Percentiles rank a stretch among this genome's conserved stretches.
phyloP scores from a whole-genome alignment of 2,113 vertebrate genomes.

The Platanista minor region DNA sequence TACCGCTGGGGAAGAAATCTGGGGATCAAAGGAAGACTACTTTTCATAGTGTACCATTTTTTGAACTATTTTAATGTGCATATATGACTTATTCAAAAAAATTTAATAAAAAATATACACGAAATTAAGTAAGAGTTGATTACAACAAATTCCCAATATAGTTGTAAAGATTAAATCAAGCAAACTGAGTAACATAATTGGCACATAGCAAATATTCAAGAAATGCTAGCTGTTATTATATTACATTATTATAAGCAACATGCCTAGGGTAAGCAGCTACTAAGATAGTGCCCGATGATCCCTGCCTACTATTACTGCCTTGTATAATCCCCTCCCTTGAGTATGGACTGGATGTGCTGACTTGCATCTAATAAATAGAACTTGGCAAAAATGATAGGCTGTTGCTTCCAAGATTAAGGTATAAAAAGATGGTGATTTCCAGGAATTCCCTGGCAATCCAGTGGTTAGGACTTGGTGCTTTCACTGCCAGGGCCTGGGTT shows the following conservation, averaged over 20 bases:
- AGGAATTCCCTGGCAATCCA: no score
- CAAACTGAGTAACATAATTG: not conserved
- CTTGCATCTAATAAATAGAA: not conserved
- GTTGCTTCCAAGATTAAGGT: not conserved
- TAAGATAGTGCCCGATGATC: not conserved
- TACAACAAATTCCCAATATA: not conserved
- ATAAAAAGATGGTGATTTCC: not conserved
- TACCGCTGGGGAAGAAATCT: not conserved
- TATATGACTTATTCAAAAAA: not conserved
- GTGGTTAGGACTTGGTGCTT: no score
- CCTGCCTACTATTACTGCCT: not conserved
- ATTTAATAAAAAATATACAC: not conserved
- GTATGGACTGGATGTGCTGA: not conserved
- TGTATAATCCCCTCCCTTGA: not conserved
- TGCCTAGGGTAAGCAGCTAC: not conserved
- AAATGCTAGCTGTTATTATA: not conserved
- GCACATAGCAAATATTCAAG: not conserved
- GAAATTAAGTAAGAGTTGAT: not conserved
- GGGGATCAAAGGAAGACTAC: not conserved
- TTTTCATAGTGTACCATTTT: not conserved
- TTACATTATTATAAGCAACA: not conserved
- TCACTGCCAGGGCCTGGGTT: no score
- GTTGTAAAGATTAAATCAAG: not conserved
- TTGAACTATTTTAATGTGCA: not conserved
- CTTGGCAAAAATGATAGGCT: not conserved